Conservation (phyloP, 2,888 invertebrate genomes). For the Empis stercorea region DNA sequence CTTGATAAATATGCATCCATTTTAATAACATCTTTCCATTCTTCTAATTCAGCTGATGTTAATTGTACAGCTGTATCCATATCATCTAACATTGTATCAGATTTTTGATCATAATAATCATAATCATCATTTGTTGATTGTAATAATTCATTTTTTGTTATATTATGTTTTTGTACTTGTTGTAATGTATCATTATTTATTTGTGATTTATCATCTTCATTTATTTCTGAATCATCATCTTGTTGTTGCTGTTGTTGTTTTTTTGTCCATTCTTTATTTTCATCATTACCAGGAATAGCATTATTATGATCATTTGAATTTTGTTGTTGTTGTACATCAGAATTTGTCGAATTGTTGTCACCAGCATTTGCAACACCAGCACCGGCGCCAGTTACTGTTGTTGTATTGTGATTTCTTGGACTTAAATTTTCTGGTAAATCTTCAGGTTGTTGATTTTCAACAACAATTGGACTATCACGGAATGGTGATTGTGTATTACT, state of each 20-base stretch:
- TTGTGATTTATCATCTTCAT: not conserved
- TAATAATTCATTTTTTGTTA: slow-evolving; percentile 4
- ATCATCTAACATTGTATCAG: slow-evolving; percentile 26
- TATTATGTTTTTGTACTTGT: slow-evolving; percentile 7
- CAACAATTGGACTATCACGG: not conserved
- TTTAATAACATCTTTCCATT: slow-evolving; percentile 57
- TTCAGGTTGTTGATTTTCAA: no score
- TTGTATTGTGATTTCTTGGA: no score
- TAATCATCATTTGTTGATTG: slow-evolving; percentile 8
- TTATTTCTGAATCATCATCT: not conserved
- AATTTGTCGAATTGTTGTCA: not conserved
- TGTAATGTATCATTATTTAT: not conserved
- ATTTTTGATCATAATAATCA: slow-evolving; percentile 19
- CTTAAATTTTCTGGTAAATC: no score
- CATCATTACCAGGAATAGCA: not conserved
- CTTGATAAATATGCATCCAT: slow-evolving; percentile 77
- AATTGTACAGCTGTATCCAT: slow-evolving; percentile 29
- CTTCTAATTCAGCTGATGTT: slow-evolving; percentile 20
- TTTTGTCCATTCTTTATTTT: not conserved
- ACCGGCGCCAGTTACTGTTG: not conserved
- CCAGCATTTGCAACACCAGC: no score
- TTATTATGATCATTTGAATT: not conserved
- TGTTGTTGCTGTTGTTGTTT: not conserved
- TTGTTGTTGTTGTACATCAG: not conserved
- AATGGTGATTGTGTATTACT: not conserved